Percentiles rank a stretch among this genome's conserved stretches.
Conservation (phyloP, 35 echinoderm and acorn worm species). For the Apostichopus parvimensis region DNA sequence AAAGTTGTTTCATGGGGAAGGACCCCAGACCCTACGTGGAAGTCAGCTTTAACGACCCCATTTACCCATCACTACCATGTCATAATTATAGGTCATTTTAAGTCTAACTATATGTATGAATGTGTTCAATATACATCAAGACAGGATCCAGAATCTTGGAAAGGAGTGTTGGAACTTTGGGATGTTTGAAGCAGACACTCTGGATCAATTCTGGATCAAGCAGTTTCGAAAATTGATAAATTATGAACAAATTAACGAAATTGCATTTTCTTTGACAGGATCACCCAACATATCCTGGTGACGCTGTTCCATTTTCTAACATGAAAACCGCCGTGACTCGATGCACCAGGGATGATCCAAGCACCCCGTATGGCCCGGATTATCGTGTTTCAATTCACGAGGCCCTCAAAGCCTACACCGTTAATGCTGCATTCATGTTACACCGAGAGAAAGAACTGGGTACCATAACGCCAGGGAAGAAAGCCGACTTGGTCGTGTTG, state of each 20-base stretch:
- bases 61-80: neutral
- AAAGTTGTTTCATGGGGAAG: too few species aligned
- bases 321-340: constrained; percentile 63
- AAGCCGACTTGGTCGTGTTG: too few species aligned
- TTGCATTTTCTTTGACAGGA: constrained; percentile 39
- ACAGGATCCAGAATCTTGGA: too few species aligned
- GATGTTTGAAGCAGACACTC: too few species aligned
- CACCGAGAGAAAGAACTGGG: too few species aligned
- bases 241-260: neutral
- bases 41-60: neutral
- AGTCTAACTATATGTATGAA: too few species aligned
- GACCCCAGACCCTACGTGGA: neutral
- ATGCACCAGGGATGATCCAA: constrained; percentile 56
- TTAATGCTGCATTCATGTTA: constrained; percentile 59
- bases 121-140: too few species aligned
- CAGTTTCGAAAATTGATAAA: too few species aligned
- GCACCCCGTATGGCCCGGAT: constrained; percentile 62
- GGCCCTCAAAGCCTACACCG: constrained; percentile 67
- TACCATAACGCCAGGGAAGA: too few species aligned
- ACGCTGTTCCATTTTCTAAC: neutral
- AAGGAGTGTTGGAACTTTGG: too few species aligned
- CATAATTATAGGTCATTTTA: too few species aligned
- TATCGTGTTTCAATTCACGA: constrained; percentile 59
- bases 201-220: neutral
- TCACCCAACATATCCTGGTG: constrained; percentile 59